Evolutionary conservation across 2,113 vertebrate species (phyloP).

Genomic region (Paradoxurus hermaphroditus): DNA sequence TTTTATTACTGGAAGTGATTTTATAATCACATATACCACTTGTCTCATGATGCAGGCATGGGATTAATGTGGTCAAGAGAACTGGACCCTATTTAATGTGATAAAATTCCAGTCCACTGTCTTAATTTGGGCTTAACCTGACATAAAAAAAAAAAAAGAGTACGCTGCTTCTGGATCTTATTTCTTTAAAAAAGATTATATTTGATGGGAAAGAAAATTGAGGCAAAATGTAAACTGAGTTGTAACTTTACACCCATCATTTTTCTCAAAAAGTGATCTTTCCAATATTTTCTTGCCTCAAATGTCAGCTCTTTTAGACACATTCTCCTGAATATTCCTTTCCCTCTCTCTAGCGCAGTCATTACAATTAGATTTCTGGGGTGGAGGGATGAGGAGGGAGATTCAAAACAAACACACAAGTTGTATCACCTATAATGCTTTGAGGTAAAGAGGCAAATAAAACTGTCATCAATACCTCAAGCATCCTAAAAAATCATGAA

Average conservation of each 20-base stretch:
- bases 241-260: background rate
- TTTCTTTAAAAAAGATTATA: background rate
- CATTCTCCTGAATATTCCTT: background rate
- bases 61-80: background rate
- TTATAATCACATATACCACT: background rate
- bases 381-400: fast-evolving
- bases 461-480: background rate
- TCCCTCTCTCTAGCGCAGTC: background rate
- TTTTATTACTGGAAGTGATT: background rate
- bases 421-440: background rate
- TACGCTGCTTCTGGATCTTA: background rate
- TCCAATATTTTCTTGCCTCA: background rate
- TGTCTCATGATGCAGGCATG: too few relatives aligned
- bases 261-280: background rate
- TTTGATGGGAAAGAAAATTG: background rate
- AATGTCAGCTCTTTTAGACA: background rate
- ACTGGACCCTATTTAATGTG: background rate
- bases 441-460: background rate
- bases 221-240: background rate
- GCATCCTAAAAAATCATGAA: background rate
- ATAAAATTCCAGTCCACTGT: background rate
- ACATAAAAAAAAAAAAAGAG: background rate
- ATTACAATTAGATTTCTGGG: background rate
- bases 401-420: background rate
- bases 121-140: background rate